Conservation (phyloP, 2,797 vertebrate genomes). For the Falco concolor region DNA sequence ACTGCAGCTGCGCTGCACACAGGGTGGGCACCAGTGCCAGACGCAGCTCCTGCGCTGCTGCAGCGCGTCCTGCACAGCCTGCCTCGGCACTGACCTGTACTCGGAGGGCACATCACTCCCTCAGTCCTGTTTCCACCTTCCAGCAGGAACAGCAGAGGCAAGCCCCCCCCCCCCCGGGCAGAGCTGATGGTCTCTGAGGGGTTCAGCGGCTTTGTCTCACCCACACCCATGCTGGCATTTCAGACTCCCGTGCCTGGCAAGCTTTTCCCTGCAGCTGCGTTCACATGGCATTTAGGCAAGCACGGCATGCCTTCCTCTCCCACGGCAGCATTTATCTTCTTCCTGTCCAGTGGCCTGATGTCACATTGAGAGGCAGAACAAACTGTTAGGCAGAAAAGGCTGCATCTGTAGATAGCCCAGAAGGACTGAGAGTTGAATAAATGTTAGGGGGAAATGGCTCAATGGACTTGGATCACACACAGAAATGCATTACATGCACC, state of each 20-base stretch:
- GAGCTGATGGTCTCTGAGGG: neutral
- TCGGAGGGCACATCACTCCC: neutral
- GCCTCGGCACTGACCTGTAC: rapidly evolving
- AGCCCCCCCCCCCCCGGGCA: neutral
- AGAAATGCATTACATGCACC: neutral
- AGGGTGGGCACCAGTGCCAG: neutral
- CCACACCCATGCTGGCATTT: neutral
- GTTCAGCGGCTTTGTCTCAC: neutral
- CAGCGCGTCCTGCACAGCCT: neutral
- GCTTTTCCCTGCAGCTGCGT: neutral
- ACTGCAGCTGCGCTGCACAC: neutral
- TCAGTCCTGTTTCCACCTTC: neutral
- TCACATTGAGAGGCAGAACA: neutral
- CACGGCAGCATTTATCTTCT: neutral
- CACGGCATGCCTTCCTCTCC: rapidly evolving
- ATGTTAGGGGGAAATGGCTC: neutral
- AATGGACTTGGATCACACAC: too few species aligned
- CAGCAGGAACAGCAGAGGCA: neutral
- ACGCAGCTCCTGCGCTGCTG: rapidly evolving
- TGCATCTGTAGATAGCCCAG: neutral
- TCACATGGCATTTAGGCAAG: neutral
- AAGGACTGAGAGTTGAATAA: neutral
- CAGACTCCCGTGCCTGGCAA: rapidly evolving
- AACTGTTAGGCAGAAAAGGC: neutral
- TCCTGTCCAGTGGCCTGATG: neutral